These are phyloP conservation scores for Lepidostoma basale DNA, from an alignment of 1,140 invertebrate species.

Conservation along the genomic window DNA sequence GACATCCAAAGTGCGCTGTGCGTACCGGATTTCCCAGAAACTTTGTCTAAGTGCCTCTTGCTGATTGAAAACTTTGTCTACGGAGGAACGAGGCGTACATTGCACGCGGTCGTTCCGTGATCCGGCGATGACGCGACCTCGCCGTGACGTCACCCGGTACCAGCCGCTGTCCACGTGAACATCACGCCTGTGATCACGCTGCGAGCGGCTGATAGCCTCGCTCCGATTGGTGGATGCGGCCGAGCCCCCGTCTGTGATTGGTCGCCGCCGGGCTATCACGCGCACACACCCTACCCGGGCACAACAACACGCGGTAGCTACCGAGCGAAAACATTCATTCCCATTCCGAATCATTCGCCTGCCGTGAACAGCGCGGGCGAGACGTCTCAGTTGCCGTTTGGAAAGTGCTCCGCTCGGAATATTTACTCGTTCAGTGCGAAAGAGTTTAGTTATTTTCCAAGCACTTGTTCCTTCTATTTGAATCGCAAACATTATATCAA, in stretches of 20 bases:
- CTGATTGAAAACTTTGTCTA: too few relatives aligned
- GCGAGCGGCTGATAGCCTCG: constrained; percentile 60
- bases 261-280: constrained; percentile 43
- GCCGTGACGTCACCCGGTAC: constrained; percentile 62
- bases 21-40: neutral
- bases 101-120: constrained; percentile 56
- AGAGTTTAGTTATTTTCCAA: neutral
- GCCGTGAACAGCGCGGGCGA: neutral
- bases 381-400: neutral
- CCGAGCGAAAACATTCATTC: constrained; percentile 34
- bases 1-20: too few relatives aligned
- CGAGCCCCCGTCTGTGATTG: constrained; percentile 55
- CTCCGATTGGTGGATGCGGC: constrained; percentile 55
- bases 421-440: neutral
- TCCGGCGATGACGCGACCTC: constrained; percentile 47
- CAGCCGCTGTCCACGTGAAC: constrained; percentile 64
- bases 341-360: neutral
- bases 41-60: too few relatives aligned
- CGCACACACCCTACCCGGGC: constrained; percentile 48
- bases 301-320: constrained; percentile 47
- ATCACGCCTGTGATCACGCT: constrained; percentile 61
- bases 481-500: neutral
- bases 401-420: neutral
- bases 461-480: neutral
- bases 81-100: constrained; percentile 45